Percentiles rank a stretch among this genome's conserved stretches.
Conservation (phyloP, 2,113 vertebrate species). For the Charina bottae region DNA sequence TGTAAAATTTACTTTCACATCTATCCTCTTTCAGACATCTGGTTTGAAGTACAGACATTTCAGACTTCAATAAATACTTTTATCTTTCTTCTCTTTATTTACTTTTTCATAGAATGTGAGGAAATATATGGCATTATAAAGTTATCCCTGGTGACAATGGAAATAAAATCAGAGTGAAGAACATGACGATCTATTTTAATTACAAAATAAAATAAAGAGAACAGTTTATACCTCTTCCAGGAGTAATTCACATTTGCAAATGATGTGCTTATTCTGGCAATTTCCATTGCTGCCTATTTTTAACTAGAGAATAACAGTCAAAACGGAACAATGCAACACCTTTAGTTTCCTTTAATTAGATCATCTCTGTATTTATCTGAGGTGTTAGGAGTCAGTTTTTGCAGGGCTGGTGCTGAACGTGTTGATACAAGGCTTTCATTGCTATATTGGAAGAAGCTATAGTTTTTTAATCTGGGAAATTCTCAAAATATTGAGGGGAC, state of each 20-base stretch:
- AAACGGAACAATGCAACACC: slow-evolving; percentile 16
- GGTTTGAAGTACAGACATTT: not conserved
- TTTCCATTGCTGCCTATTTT: not conserved
- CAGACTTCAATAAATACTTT: not conserved
- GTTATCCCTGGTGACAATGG: not conserved
- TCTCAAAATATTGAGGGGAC: slow-evolving; percentile 15
- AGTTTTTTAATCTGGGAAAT: slow-evolving; percentile 28
- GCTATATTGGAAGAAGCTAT: slow-evolving; percentile 12
- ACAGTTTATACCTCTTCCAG: not conserved
- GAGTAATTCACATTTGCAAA: not conserved
- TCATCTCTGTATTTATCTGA: slow-evolving; percentile 27
- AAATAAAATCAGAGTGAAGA: slow-evolving; percentile 1
- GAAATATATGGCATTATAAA: not conserved
- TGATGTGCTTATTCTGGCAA: not conserved
- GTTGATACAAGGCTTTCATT: slow-evolving; percentile 27
- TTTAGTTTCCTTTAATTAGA: slow-evolving; percentile 10
- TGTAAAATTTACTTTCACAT: not conserved
- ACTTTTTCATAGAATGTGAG: slow-evolving; percentile 13
- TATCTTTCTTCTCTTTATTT: slow-evolving; percentile 13
- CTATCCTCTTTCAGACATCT: not conserved
- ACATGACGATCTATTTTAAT: slow-evolving; percentile 9
- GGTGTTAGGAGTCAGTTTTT: slow-evolving; percentile 7
- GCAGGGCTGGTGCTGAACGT: slow-evolving; percentile 31
- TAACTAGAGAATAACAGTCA: slow-evolving; percentile 12
- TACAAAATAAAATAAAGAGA: not conserved